Conservation (phyloP, 2,797 vertebrate genomes). For the Hydrolagus colliei region DNA sequence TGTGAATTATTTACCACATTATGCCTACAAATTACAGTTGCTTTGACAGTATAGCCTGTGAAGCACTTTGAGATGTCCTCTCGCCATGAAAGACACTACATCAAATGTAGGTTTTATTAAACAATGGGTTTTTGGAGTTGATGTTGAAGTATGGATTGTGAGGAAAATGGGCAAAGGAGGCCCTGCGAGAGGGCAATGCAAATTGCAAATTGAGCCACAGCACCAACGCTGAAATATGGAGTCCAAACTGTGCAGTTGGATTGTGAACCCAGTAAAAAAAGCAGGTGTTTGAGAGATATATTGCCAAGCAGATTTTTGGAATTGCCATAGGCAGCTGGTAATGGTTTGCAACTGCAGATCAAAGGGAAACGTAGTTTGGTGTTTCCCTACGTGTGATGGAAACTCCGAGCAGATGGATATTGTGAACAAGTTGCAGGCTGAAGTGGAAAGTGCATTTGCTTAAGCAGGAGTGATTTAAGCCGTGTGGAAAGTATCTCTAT, state of each 20-base stretch:
- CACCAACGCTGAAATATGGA: not conserved
- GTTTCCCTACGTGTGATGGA: not conserved
- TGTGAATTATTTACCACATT: too few species aligned
- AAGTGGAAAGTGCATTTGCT: conserved; percentile 19
- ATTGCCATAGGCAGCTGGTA: not conserved
- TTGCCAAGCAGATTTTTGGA: not conserved
- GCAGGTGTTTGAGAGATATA: not conserved
- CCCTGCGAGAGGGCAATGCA: too few species aligned
- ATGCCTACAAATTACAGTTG: too few species aligned
- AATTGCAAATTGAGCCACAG: not conserved
- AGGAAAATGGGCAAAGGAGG: too few species aligned
- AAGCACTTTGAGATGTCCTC: too few species aligned
- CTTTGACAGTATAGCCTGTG: too few species aligned
- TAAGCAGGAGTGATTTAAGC: not conserved
- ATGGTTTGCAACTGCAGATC: not conserved
- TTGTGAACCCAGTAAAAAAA: not conserved
- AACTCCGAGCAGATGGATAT: not conserved
- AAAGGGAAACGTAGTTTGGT: not conserved
- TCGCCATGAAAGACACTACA: too few species aligned
- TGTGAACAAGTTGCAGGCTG: conserved; percentile 4
- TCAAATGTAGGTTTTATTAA: too few species aligned
- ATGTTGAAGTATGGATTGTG: too few species aligned
- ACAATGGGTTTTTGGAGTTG: too few species aligned
- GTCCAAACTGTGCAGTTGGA: not conserved
- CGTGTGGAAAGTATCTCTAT: conserved; percentile 9